Percentiles rank a stretch among this genome's conserved stretches.
phyloP scores from a whole-genome alignment of 2,888 invertebrate genomes.

The Catocala nupta region DNA sequence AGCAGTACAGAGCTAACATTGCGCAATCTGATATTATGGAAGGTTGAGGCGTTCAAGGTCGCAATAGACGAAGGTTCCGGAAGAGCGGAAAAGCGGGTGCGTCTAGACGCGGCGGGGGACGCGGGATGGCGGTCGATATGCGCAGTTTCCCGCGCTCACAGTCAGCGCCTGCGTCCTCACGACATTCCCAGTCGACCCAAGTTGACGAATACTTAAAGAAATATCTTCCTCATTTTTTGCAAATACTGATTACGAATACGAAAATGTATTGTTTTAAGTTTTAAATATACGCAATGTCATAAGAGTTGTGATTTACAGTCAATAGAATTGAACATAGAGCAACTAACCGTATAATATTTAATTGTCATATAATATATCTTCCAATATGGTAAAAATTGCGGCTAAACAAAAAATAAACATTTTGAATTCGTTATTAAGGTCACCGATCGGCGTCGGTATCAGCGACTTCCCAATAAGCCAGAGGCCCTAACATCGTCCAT shows the following conservation, averaged over 20 bases:
- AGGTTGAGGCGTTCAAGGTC: constrained; percentile 87
- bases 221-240: constrained; percentile 35
- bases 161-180: constrained; percentile 80
- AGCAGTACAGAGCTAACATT: constrained; percentile 62
- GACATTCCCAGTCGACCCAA: constrained; percentile 66
- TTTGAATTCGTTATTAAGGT: constrained; percentile 39
- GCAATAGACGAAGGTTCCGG: constrained; percentile 84
- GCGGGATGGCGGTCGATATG: constrained; percentile 82
- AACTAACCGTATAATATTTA: no score
- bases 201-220: constrained; percentile 68
- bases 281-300: neutral
- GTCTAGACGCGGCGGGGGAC: constrained; percentile 83
- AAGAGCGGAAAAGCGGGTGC: constrained; percentile 81
- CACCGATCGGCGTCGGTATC: constrained; percentile 45
- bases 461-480: constrained; percentile 56
- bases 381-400: constrained; percentile 21
- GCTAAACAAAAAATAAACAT: constrained; percentile 30
- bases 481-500: constrained; percentile 59
- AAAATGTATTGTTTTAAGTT: neutral
- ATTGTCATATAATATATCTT: neutral
- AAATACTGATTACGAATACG: neutral
- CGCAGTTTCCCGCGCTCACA: constrained; percentile 85
- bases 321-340: no score
- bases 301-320: no score
- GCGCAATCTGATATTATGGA: constrained; percentile 82